phyloP scores from a whole-genome alignment of 1,140 invertebrate species.

The Pachypsylla venusta region DNA sequence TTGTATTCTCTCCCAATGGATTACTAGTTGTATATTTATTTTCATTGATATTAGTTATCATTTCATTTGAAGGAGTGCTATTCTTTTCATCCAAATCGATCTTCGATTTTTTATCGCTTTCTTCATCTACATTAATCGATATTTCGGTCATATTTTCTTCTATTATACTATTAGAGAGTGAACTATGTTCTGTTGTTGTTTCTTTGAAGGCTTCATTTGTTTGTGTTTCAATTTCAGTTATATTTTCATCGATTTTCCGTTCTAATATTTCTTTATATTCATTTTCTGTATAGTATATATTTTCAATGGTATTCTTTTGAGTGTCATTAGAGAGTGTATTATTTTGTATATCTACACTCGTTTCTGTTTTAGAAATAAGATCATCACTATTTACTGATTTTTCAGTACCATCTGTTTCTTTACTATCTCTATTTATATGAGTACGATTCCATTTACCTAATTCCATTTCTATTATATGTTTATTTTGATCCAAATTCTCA shows the following conservation, averaged over 20 bases:
- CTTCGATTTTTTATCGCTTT: too few relatives aligned
- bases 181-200: background rate
- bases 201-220: background rate
- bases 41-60: too few relatives aligned
- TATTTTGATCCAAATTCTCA: conserved; percentile 1
- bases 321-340: background rate
- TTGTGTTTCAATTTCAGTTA: background rate
- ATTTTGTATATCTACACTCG: background rate
- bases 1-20: too few relatives aligned
- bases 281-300: background rate
- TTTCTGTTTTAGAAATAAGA: background rate
- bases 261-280: background rate
- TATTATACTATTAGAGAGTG: background rate
- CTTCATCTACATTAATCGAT: background rate
- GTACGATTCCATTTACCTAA: background rate
- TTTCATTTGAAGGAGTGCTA: too few relatives aligned
- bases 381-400: background rate
- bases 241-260: background rate
- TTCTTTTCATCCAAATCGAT: too few relatives aligned
- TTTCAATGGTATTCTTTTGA: background rate
- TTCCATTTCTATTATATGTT: background rate
- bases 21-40: too few relatives aligned
- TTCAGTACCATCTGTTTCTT: background rate
- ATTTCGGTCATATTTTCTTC: background rate
- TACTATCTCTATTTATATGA: background rate